Evolutionary conservation across 2,113 vertebrate genomes (phyloP).

Genomic region (Acrocephalus arundinaceus): DNA sequence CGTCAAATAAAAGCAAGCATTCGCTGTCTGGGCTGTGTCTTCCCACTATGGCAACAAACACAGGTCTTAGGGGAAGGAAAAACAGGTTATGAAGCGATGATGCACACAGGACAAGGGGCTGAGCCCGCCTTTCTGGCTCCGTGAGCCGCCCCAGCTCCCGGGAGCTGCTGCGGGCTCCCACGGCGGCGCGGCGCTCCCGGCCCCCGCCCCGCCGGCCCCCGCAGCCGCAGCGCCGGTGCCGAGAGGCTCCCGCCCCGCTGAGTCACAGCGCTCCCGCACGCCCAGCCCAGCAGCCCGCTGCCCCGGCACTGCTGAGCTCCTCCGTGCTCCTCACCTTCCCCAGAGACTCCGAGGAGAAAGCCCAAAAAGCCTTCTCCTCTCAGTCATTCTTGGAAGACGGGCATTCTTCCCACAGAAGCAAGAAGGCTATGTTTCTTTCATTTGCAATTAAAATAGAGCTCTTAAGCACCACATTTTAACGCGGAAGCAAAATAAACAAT

Average conservation of each 20-base stretch:
- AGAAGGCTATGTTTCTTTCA: not conserved
- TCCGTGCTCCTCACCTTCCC: not conserved
- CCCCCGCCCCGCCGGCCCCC: not conserved
- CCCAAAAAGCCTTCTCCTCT: not conserved
- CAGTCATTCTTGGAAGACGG: not conserved
- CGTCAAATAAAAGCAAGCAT: not conserved
- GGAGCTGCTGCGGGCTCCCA: not conserved
- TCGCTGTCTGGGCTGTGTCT: not conserved
- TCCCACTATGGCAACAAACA: constrained; percentile 20
- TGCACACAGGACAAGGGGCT: rapidly evolving
- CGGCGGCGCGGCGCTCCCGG: rapidly evolving
- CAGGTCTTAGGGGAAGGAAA: not conserved
- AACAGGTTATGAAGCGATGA: not conserved
- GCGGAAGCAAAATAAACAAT: constrained; percentile 52
- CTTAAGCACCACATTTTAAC: constrained; percentile 12
- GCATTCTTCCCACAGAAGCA: not conserved
- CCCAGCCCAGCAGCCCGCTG: rapidly evolving
- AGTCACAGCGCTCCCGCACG: rapidly evolving
- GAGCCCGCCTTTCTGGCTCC: rapidly evolving
- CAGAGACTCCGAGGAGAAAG: not conserved
- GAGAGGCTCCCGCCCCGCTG: not conserved
- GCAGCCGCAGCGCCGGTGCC: rapidly evolving
- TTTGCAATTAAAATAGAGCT: constrained; percentile 45
- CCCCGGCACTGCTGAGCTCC: rapidly evolving
- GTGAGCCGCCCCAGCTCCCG: not conserved